phyloP scores from a whole-genome alignment of 2,113 vertebrate species.

The Sander vitreus region DNA sequence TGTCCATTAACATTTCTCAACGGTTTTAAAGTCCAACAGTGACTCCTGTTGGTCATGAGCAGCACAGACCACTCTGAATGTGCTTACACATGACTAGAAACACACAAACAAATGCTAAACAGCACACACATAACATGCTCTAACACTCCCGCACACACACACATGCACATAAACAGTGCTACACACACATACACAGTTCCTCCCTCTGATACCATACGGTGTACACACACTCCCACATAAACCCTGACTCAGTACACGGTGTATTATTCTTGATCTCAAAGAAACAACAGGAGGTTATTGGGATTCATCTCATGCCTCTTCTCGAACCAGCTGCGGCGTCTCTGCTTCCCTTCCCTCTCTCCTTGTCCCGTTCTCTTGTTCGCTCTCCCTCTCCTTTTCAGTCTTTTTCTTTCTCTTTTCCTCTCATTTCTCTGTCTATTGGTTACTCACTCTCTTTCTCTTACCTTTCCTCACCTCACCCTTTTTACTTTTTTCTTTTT shows the following conservation, averaged over 20 bases:
- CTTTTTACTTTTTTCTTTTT: slow-evolving; percentile 12
- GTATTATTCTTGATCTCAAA: slow-evolving; percentile 60
- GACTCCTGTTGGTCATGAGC: slow-evolving; percentile 58
- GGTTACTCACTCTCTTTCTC: slow-evolving; percentile 18
- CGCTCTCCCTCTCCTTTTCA: slow-evolving; percentile 19
- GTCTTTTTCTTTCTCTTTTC: background rate
- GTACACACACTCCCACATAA: slow-evolving; percentile 10
- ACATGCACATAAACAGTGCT: background rate
- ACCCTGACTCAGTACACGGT: slow-evolving; percentile 39
- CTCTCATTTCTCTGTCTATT: slow-evolving; percentile 36
- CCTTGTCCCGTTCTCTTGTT: slow-evolving; percentile 36
- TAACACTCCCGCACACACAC: slow-evolving; percentile 8
- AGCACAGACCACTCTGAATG: slow-evolving; percentile 14
- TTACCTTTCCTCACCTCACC: background rate
- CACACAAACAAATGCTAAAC: slow-evolving; percentile 22
- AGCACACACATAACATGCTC: background rate
- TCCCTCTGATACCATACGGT: slow-evolving; percentile 23
- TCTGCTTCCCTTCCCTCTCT: slow-evolving; percentile 53
- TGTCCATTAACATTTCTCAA: background rate
- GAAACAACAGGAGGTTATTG: slow-evolving; percentile 70
- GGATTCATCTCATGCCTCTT: slow-evolving; percentile 71
- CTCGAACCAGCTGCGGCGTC: slow-evolving; percentile 62
- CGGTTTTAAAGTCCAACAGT: slow-evolving; percentile 49
- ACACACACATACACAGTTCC: background rate
- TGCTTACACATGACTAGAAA: slow-evolving; percentile 3